Conservation (phyloP, 2,113 vertebrate genomes). For the Zosterops pallidus region DNA sequence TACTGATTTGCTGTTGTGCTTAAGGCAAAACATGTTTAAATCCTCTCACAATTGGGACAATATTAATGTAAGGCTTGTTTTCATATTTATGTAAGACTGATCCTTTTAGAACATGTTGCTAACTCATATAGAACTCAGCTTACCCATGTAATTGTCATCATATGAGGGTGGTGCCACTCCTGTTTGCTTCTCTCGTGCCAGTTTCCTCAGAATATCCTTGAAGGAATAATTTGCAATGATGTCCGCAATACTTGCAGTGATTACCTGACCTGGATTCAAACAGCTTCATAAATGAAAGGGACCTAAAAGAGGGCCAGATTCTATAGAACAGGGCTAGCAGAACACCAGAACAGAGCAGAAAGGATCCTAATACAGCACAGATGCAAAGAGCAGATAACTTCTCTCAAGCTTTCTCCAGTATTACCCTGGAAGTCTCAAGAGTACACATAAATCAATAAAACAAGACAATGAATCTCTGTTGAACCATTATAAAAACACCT, state of each 20-base stretch:
- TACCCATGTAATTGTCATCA: conserved; percentile 95
- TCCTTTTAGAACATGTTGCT: not conserved
- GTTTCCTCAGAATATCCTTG: conserved; percentile 86
- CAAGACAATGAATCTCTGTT: not conserved
- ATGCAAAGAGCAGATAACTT: not conserved
- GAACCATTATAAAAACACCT: not conserved
- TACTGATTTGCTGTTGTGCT: not conserved
- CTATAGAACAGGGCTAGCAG: not conserved
- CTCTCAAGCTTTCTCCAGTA: not conserved
- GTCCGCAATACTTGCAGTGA: conserved; percentile 90
- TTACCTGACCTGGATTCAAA: conserved; percentile 88
- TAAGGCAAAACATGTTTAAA: not conserved
- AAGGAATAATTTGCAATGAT: conserved; percentile 94
- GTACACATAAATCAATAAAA: not conserved
- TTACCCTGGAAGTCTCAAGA: not conserved
- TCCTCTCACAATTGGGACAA: not conserved
- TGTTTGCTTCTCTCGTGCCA: conserved; percentile 90
- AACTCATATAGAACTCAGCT: not conserved
- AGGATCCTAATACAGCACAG: not conserved
- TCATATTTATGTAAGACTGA: not conserved
- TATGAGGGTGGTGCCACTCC: conserved; percentile 85
- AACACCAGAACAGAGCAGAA: not conserved
- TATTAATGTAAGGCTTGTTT: not conserved
- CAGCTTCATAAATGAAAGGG: conserved; percentile 5
- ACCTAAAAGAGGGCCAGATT: not conserved